Conservation (phyloP, 2,888 invertebrate genomes). For the Litoditis marina region DNA sequence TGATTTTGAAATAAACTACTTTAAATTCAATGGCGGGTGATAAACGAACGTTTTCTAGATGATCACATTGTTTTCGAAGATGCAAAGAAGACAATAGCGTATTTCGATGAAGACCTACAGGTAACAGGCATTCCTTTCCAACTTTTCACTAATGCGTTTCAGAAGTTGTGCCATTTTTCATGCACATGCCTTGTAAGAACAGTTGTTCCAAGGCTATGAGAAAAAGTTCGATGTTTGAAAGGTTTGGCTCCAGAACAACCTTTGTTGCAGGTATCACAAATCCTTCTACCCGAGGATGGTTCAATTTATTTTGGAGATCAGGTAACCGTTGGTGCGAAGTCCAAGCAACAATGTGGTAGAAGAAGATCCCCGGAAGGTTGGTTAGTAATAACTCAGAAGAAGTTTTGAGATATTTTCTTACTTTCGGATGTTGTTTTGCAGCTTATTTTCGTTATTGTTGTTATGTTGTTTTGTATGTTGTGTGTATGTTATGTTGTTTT, state of each 20-base stretch:
- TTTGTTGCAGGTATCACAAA: slow-evolving; percentile 19
- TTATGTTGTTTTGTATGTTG: no score
- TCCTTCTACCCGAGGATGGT: slow-evolving; percentile 24
- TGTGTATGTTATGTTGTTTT: no score
- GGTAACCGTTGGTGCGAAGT: slow-evolving; percentile 17
- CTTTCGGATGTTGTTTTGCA: no score
- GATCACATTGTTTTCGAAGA: slow-evolving; percentile 14
- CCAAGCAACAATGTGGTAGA: slow-evolving; percentile 21
- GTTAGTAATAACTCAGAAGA: background rate
- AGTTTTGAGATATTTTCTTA: background rate
- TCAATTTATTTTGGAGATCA: slow-evolving; percentile 22
- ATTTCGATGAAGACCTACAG: slow-evolving; percentile 4
- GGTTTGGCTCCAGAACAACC: background rate
- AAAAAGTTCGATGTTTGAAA: background rate
- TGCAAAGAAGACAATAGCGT: slow-evolving; percentile 9
- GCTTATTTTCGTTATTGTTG: no score
- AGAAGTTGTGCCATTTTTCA: no score
- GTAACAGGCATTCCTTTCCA: slow-evolving; percentile 4
- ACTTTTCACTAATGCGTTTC: no score
- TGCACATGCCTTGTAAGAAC: no score
- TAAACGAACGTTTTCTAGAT: no score
- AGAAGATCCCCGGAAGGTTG: slow-evolving; percentile 12
- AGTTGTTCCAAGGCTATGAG: no score
- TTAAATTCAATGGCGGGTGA: no score
- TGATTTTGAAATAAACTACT: no score